A percentile compares a stretch with the other conserved stretches of the same genome.
These are phyloP conservation scores for Condylostylus longicornis DNA, from an alignment of 1,140 invertebrate species.

Conservation along the genomic window DNA sequence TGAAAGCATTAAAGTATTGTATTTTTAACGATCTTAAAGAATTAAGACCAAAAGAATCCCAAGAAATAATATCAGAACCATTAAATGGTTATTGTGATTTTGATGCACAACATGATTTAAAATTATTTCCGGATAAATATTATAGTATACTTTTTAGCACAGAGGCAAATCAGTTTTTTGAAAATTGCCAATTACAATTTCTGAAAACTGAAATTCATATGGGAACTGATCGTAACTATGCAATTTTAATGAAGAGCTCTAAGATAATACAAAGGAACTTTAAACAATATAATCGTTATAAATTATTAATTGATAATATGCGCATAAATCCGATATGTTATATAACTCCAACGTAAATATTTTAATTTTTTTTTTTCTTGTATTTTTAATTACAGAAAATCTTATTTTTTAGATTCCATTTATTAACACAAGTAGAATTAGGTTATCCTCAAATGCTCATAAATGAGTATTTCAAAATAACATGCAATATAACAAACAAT, in stretches of 20 bases:
- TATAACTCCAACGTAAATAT: slow-evolving; percentile 28
- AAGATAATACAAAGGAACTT: slow-evolving; percentile 18
- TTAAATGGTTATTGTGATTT: too few species aligned
- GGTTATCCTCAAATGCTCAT: slow-evolving; percentile 23
- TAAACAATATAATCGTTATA: slow-evolving; percentile 22
- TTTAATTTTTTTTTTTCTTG: slow-evolving; percentile 6
- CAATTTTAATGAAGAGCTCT: slow-evolving; percentile 19
- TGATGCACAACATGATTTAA: slow-evolving; percentile 20
- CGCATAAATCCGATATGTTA: slow-evolving; percentile 28
- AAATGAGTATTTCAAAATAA: slow-evolving; percentile 29
- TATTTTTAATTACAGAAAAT: slow-evolving; percentile 12
- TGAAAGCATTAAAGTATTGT: slow-evolving; percentile 20
- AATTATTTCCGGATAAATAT: slow-evolving; percentile 21
- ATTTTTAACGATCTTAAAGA: slow-evolving; percentile 16
- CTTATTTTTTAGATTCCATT: slow-evolving; percentile 24
- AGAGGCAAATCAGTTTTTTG: slow-evolving; percentile 26
- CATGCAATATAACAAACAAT: slow-evolving; percentile 23
- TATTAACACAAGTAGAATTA: slow-evolving; percentile 26
- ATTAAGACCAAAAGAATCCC: slow-evolving; percentile 7
- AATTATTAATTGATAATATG: slow-evolving; percentile 29
- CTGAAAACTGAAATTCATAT: slow-evolving; percentile 22
- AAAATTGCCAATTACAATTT: slow-evolving; percentile 27
- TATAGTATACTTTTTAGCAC: slow-evolving; percentile 23
- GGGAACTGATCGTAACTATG: slow-evolving; percentile 23
- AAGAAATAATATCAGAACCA: slow-evolving; percentile 3